These are phyloP conservation scores for Neofelis nebulosa DNA, from an alignment of 2,113 vertebrate genomes.

Conservation along the genomic window DNA sequence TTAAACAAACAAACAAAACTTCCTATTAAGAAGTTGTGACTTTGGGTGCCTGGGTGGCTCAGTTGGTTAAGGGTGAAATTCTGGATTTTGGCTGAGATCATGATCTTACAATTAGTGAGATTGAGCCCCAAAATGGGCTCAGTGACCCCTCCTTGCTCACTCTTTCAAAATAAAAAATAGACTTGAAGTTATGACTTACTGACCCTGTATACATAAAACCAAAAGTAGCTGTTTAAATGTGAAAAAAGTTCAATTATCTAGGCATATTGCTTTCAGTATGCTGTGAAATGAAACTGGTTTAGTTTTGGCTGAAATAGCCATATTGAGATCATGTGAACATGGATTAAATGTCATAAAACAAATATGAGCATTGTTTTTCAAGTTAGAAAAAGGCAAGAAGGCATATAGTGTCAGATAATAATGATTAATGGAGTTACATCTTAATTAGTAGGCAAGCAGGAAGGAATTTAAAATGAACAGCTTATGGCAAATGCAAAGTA, in stretches of 20 bases:
- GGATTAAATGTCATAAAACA: background rate
- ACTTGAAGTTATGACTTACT: background rate
- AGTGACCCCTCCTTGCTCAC: too few species aligned
- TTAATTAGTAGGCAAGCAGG: background rate
- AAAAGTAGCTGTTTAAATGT: background rate
- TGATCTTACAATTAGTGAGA: too few species aligned
- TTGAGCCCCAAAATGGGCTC: too few species aligned
- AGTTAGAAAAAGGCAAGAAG: background rate
- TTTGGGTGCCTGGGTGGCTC: background rate
- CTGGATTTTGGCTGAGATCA: too few species aligned
- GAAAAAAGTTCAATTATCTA: background rate
- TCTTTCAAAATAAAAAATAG: too few species aligned
- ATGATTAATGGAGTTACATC: background rate
- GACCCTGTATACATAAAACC: background rate
- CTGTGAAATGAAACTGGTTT: background rate
- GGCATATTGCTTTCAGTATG: background rate
- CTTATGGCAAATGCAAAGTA: background rate
- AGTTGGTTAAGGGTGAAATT: too few species aligned
- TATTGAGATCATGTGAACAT: background rate
- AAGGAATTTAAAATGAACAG: background rate
- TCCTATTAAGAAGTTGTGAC: background rate
- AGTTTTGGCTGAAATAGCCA: background rate
- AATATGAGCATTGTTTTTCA: background rate
- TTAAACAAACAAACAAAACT: background rate
- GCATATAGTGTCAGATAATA: background rate